A percentile compares a stretch with the other conserved stretches of the same genome.
phyloP scores from a whole-genome alignment of 2,797 vertebrate genomes.

The Acestrorhynchus altus region DNA sequence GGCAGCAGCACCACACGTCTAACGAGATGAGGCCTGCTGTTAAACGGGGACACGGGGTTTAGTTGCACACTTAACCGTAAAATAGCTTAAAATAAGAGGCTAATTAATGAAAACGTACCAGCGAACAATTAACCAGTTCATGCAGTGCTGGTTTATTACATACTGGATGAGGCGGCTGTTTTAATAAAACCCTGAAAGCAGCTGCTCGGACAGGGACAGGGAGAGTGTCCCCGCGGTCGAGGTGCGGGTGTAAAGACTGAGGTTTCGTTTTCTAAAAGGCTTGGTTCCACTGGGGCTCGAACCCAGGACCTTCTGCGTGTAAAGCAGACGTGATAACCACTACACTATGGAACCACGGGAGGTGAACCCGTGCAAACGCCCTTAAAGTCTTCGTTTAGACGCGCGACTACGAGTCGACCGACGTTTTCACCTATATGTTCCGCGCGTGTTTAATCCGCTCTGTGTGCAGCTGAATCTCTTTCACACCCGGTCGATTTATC shows the following conservation, averaged over 20 bases:
- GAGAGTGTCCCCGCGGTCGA: no score
- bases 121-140: no score
- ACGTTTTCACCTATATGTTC: not conserved
- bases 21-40: not conserved
- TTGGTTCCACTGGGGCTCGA: constrained; percentile 85
- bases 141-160: no score
- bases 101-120: no score
- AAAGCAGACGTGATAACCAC: constrained; percentile 88
- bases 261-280: fast-evolving
- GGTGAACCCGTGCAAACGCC: fast-evolving
- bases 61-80: not conserved
- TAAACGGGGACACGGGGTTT: not conserved
- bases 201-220: no score
- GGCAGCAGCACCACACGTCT: not conserved
- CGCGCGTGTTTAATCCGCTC: not conserved
- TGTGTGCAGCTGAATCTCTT: not conserved
- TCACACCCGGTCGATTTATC: not conserved
- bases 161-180: no score
- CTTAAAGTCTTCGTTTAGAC: fast-evolving
- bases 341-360: constrained; percentile 82
- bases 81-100: no score
- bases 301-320: constrained; percentile 87
- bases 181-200: no score
- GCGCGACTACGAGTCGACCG: not conserved
- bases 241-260: not conserved